Base-by-base conservation (phyloP, 2,888 invertebrate species). In the Sylvicola cinctus region DNA sequence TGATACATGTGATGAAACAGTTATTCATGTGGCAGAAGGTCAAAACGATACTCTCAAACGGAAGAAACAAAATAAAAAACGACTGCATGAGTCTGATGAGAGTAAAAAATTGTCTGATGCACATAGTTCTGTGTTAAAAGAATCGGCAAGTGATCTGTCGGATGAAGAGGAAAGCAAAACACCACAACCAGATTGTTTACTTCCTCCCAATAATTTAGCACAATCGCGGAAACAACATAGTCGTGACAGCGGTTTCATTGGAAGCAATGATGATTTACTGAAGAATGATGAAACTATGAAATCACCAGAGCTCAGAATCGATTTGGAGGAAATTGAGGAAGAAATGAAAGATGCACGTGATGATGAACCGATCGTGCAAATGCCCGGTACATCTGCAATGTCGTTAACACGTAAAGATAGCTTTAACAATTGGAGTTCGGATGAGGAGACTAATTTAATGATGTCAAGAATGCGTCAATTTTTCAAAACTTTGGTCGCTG, bases 381-480 rank as follows among this genome's bases (percentile, higher is more conserved):
- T 10, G 14, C 4, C 4, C 6, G 28, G 4, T 8, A 7, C 70
- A 3, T 60, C 65, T 27, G 66, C 69, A 10, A 52, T 54, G 36
- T 58, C 60, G 40, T 58, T 85, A 17, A 73, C 75, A 26, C 66
- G 85, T 40, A 85, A 84, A 56, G 85, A 87, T 54, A 84, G 84
- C 51, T 87, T 87, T 59, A 87, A 85, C 52, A 87, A 87, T 49
- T 88, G 87, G 85, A 85, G 84, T 41, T 85, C 85, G 3, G 87
- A 88, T 49, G 88, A 88, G 51, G 88, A 88, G 60, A 88, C 87
- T 3, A 88, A 88, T 54, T 60, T 87, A 30, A 88, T 88, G 87
- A 88, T 88, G 87, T 81, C 79, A 26, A 87, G 85, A 61, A 84
- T 88, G 83, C 65, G 85, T 2, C 83, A 84, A 46, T 85, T 88